Conservation (phyloP, 1,140 invertebrate genomes). For the Halyomorpha halys region DNA sequence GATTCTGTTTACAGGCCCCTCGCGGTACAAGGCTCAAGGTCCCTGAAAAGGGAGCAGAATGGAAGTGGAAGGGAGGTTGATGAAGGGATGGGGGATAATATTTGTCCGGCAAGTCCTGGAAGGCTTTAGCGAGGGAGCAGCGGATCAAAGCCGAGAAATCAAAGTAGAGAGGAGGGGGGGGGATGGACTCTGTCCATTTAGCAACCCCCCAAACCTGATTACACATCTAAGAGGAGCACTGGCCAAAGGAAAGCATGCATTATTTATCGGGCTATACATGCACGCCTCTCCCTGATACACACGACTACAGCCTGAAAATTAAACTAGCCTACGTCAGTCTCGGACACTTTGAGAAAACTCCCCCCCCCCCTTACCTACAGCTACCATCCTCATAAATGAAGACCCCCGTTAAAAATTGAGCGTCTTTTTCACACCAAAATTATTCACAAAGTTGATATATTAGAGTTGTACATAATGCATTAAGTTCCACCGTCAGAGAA, state of each 20-base stretch:
- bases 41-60: not conserved
- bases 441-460: no score
- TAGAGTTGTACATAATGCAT: no score
- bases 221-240: constrained; percentile 25
- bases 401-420: no score
- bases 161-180: constrained; percentile 14
- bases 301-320: constrained; percentile 1
- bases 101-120: constrained; percentile 14
- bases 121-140: not conserved
- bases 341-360: constrained; percentile 2
- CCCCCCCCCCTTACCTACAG: not conserved
- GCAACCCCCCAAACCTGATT: constrained; percentile 23
- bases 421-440: no score
- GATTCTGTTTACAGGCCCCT: no score
- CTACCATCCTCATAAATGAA: no score
- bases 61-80: not conserved
- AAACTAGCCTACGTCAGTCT: not conserved
- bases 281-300: not conserved
- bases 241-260: constrained; percentile 26
- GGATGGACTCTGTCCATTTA: constrained; percentile 25
- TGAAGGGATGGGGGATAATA: constrained; percentile 21
- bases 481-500: no score
- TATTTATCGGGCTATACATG: constrained; percentile 27
- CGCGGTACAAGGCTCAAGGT: no score
- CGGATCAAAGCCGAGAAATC: constrained; percentile 26